Percentiles rank a stretch among this genome's conserved stretches.
These are phyloP conservation scores for Mastomys natalensis DNA, from an alignment of 2,113 vertebrate genomes.

Conservation along the genomic window DNA sequence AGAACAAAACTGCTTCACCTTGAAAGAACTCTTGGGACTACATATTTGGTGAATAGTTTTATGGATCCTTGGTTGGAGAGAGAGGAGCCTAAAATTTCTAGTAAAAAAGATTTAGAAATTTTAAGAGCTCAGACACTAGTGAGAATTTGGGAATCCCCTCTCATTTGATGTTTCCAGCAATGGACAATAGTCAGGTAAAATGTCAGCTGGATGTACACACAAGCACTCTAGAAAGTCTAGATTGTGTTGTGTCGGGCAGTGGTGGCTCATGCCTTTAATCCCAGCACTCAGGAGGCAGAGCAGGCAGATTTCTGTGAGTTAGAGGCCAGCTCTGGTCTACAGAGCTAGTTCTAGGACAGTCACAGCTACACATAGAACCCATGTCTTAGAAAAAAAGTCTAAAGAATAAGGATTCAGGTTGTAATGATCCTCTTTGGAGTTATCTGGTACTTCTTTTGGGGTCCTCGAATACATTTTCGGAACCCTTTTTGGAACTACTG, in stretches of 20 bases:
- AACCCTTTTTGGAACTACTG: not conserved
- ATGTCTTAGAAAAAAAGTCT: not conserved
- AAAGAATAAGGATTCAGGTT: not conserved
- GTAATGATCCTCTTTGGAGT: not conserved
- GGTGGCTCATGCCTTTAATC: not conserved
- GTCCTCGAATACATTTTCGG: not conserved
- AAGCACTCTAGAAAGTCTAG: not conserved
- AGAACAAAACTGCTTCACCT: not conserved
- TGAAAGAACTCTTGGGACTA: not conserved
- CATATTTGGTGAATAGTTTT: not conserved
- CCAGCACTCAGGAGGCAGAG: not conserved
- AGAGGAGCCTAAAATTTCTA: slow-evolving; percentile 4
- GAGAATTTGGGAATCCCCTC: not conserved
- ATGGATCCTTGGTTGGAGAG: not conserved
- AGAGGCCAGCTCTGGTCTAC: not conserved
- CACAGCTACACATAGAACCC: not conserved
- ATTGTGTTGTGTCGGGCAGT: not conserved
- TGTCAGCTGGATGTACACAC: not conserved
- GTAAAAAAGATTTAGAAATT: slow-evolving; percentile 40
- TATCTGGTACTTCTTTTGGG: not conserved
- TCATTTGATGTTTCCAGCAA: not conserved
- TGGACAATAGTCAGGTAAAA: not conserved
- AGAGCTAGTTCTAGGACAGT: not conserved
- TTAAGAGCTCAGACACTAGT: not conserved
- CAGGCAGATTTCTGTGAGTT: not conserved